phyloP scores from a whole-genome alignment of 2,888 invertebrate genomes.

The Caenorhabditis sp. region DNA sequence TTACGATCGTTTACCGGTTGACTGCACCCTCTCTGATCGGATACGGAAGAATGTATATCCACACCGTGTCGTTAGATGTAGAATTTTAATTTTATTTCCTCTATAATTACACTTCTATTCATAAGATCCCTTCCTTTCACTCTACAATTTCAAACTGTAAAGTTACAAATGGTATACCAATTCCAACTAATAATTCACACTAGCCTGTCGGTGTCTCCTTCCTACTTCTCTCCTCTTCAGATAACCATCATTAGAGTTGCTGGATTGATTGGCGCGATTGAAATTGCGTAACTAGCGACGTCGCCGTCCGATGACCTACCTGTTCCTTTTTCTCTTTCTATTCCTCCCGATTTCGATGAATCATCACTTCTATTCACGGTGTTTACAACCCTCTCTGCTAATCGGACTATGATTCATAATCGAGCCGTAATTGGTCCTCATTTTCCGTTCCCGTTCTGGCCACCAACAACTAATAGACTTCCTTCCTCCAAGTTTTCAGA shows the following conservation, averaged over 20 bases:
- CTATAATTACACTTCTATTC: neutral
- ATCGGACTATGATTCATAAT: conserved; percentile 48
- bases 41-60: neutral
- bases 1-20: conserved; percentile 4
- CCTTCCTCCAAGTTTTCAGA: no score
- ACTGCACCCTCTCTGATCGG: neutral
- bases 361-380: conserved; percentile 47
- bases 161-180: neutral
- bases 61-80: neutral
- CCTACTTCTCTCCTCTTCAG: conserved; percentile 13
- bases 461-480: neutral
- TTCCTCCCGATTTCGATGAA: conserved; percentile 31
- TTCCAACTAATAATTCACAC: conserved; percentile 8
- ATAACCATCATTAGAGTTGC: conserved; percentile 46
- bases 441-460: neutral
- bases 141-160: neutral
- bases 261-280: conserved; percentile 29
- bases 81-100: neutral
- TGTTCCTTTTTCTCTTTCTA: conserved; percentile 1
- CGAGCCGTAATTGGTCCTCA: conserved; percentile 17
- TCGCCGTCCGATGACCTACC: conserved; percentile 36
- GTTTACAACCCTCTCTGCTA: conserved; percentile 49
- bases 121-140: neutral
- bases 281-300: conserved; percentile 45
- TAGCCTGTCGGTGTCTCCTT: neutral